A percentile compares a stretch with the other conserved stretches of the same genome.
Conservation (phyloP, 2,888 invertebrate genomes). For the Odontocolon sp. region DNA sequence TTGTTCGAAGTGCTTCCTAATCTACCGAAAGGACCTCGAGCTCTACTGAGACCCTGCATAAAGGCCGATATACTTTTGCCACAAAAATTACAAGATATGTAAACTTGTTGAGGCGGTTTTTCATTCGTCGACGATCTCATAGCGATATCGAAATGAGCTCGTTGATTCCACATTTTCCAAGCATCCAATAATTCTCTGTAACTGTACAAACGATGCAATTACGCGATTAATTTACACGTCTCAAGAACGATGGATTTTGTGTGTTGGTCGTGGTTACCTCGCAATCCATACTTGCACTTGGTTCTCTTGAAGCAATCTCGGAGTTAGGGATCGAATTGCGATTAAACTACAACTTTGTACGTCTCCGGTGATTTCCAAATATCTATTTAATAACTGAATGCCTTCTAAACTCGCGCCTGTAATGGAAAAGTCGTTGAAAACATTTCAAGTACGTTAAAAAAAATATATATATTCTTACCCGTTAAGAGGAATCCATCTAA, state of each 20-base stretch:
- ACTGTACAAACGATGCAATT: slow-evolving; percentile 82
- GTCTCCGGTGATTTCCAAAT: slow-evolving; percentile 93
- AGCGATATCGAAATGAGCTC: slow-evolving; percentile 94
- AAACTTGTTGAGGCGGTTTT: slow-evolving; percentile 86
- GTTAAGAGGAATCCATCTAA: slow-evolving; percentile 93
- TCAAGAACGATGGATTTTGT: too few species aligned
- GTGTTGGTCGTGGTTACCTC: slow-evolving; percentile 83
- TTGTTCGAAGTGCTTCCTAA: slow-evolving; percentile 87
- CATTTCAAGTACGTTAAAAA: neutral
- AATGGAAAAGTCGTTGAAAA: slow-evolving; percentile 30
- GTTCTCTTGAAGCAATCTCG: slow-evolving; percentile 85
- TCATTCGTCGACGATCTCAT: slow-evolving; percentile 84
- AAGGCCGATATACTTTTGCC: slow-evolving; percentile 94
- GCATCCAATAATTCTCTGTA: slow-evolving; percentile 92
- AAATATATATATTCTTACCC: slow-evolving; percentile 82
- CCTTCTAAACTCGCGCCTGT: slow-evolving; percentile 88
- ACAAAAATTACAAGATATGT: slow-evolving; percentile 96
- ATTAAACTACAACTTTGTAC: slow-evolving; percentile 94
- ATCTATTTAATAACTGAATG: slow-evolving; percentile 91
- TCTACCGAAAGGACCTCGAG: slow-evolving; percentile 83
- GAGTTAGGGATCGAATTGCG: slow-evolving; percentile 89
- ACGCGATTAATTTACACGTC: too few species aligned
- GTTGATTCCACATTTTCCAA: slow-evolving; percentile 95
- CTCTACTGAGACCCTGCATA: slow-evolving; percentile 86
- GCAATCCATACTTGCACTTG: slow-evolving; percentile 87